A percentile compares a stretch with the other conserved stretches of the same genome.
Evolutionary conservation across 64 coral and sea anemone species (phyloP).

Genomic region (Stichodactyla mertensii): DNA sequence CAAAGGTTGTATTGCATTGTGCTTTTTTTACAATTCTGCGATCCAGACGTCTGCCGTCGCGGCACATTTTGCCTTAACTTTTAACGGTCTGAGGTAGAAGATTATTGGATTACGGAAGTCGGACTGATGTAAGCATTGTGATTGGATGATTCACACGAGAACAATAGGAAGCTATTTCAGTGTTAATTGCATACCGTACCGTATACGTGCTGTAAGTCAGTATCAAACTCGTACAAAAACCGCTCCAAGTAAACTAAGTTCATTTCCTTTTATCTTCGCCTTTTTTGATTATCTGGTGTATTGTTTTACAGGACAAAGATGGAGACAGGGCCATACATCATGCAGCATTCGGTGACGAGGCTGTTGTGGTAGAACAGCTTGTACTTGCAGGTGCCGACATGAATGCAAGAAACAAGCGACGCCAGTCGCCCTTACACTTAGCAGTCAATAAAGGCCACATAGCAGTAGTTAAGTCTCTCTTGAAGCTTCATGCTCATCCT

Average conservation of each 20-base stretch:
- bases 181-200: too few relatives aligned
- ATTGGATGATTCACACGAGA: too few relatives aligned
- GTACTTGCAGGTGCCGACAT: conserved; percentile 81
- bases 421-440: conserved; percentile 87
- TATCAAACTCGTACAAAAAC: too few relatives aligned
- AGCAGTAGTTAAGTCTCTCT: conserved; percentile 68
- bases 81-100: too few relatives aligned
- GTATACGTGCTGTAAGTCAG: too few relatives aligned
- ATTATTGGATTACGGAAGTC: too few relatives aligned
- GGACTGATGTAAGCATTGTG: too few relatives aligned
- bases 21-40: too few relatives aligned
- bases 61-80: too few relatives aligned
- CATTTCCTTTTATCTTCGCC: not conserved
- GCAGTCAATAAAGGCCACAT: conserved; percentile 96
- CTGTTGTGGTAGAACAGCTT: conserved; percentile 66
- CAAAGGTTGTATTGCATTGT: too few relatives aligned
- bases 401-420: conserved; percentile 92
- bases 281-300: not conserved
- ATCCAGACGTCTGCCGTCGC: too few relatives aligned
- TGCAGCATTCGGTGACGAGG: conserved; percentile 88
- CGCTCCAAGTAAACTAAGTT: not conserved
- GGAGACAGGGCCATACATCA: conserved; percentile 96
- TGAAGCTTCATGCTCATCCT: conserved; percentile 72
- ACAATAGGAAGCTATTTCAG: too few relatives aligned
- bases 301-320: conserved; percentile 87